Conservation (phyloP, 2,113 vertebrate genomes). For the Alligator sinensis region DNA sequence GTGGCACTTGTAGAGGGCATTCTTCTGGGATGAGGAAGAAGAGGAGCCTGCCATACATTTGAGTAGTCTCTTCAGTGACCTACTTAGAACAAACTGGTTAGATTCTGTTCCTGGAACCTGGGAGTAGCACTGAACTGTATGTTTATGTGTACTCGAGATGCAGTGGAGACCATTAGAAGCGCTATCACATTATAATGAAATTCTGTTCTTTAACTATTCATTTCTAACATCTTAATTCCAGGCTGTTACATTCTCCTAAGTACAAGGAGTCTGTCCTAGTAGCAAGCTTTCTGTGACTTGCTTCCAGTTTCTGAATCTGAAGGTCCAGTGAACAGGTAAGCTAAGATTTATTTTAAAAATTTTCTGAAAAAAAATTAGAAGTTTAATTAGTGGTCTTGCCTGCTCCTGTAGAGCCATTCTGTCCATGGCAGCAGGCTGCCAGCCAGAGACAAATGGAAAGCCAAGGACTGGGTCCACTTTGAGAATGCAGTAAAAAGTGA, state of each 20-base stretch:
- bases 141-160: neutral
- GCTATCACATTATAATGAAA: neutral
- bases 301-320: conserved; percentile 17
- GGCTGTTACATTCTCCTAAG: conserved; percentile 11
- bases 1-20: neutral
- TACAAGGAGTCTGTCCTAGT: neutral
- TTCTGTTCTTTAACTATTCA: neutral
- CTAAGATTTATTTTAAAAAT: neutral
- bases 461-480: conserved; percentile 23
- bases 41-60: neutral
- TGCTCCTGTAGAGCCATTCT: neutral
- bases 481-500: conserved; percentile 48
- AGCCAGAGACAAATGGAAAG: neutral
- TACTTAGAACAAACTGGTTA: neutral
- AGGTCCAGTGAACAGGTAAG: conserved; percentile 55
- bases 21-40: neutral
- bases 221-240: conserved; percentile 42
- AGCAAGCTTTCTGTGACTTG: conserved; percentile 15
- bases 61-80: neutral
- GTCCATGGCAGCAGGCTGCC: conserved; percentile 16
- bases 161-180: neutral
- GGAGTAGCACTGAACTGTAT: neutral
- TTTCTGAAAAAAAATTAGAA: neutral
- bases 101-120: neutral
- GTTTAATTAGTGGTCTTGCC: neutral